Conservation (phyloP, 2,113 vertebrate species). For the Elachura formosa region DNA sequence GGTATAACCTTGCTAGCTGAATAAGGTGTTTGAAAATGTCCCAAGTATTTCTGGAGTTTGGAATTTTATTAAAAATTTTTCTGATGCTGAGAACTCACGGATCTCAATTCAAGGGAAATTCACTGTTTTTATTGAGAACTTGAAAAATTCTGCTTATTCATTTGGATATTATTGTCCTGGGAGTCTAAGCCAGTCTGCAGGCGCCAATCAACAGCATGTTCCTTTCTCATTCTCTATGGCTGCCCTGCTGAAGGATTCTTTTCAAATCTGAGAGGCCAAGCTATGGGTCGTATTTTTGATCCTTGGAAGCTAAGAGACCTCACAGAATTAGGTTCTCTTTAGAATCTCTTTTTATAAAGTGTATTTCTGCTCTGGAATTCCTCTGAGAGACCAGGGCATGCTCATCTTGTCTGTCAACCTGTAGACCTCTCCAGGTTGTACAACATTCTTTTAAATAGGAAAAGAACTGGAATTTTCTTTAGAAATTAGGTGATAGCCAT, state of each 20-base stretch:
- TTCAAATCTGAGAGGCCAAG: background rate
- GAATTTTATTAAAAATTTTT: background rate
- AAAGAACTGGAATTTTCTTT: background rate
- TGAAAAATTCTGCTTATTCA: background rate
- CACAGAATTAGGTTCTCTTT: background rate
- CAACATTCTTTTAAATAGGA: background rate
- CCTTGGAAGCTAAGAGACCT: background rate
- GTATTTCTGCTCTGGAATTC: background rate
- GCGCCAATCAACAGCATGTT: background rate
- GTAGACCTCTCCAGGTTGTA: background rate
- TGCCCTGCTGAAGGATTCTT: background rate
- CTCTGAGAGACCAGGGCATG: background rate
- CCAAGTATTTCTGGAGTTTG: background rate
- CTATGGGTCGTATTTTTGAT: background rate
- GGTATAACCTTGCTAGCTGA: background rate
- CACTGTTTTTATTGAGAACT: background rate
- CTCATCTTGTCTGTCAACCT: background rate
- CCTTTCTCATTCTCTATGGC: background rate
- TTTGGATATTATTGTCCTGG: background rate
- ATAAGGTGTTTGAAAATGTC: background rate
- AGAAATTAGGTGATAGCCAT: background rate
- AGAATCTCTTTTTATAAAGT: background rate
- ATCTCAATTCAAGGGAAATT: background rate
- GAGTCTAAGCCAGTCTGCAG: background rate
- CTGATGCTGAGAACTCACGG: background rate